Evolutionary conservation across 2,797 vertebrate genomes (phyloP), one percentile per base, ranked within the genome.

Genomic region (Phoeniculus purpureus): DNA sequence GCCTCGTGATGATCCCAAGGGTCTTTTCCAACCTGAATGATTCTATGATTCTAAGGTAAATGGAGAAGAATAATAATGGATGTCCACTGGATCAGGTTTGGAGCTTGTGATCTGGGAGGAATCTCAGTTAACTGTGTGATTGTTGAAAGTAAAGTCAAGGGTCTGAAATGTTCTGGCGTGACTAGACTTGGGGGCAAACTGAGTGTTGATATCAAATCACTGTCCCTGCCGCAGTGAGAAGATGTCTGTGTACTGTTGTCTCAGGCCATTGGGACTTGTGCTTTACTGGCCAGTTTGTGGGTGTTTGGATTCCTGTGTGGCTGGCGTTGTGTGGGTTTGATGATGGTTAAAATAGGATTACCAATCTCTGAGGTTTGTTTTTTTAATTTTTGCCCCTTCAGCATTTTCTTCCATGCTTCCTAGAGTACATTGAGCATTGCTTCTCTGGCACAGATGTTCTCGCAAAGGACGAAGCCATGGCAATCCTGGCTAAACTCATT

Each of bases 351-450:
- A 76, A 16, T 67, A 29, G 56, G 37, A 7, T 37, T 90, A 13
- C 12, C 25, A 77, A 21, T 68, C 18, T 29, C 58, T 83, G 8
- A 50, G 12, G 20, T 51, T 43, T 20, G 27, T 15, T 7, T 78
- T 29, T 60, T 26, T 26, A 18, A 87, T 83, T 51, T 12, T 11
- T 7, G 3, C 52, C 7, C 48, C 70, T 96, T 67, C 89, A 99
- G 99, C 97, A 98, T 87, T 98, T 99, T 94, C 97, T 99, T 47
- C 98, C 99, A 6, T 97, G 96, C 93, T 96, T 99, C 89, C 96
- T 99, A 70, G 97, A 95, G n/a, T 99, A 98, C 94, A 56, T 98
- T 62, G 93, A 98, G 22, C 96, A 94, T 29, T 94, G 98, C 85
- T 98, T 99, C 68, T 87, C 76, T 66, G 87, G 87, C 1, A 92